These are phyloP conservation scores for Orgyia antiqua DNA, from an alignment of 2,888 invertebrate genomes.

Conservation along the genomic window DNA sequence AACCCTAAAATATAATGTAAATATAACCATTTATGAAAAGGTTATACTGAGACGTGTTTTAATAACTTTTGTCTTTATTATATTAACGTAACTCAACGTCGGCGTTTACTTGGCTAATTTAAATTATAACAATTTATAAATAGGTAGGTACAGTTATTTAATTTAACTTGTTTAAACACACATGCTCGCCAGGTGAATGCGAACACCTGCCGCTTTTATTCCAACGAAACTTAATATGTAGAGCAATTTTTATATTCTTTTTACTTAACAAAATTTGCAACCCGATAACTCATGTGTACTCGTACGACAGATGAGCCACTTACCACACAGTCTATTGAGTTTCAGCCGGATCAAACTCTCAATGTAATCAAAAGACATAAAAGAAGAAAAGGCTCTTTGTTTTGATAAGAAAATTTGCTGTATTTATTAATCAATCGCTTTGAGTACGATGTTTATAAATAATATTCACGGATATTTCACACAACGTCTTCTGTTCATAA, in stretches of 20 bases:
- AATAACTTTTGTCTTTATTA: too few species aligned
- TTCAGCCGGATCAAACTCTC: slow-evolving; percentile 35
- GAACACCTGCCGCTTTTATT: slow-evolving; percentile 61
- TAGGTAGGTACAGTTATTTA: too few species aligned
- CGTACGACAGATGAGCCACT: slow-evolving; percentile 64
- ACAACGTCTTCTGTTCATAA: too few species aligned
- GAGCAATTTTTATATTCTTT: slow-evolving; percentile 46
- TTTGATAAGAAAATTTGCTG: slow-evolving; percentile 20
- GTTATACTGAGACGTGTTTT: too few species aligned
- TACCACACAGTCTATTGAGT: slow-evolving; percentile 61
- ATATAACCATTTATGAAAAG: too few species aligned
- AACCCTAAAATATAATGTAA: too few species aligned
- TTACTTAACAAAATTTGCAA: slow-evolving; percentile 44
- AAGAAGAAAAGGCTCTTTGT: slow-evolving; percentile 33
- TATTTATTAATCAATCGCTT: slow-evolving; percentile 31
- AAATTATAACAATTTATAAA: slow-evolving; percentile 40
- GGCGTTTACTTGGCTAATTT: slow-evolving; percentile 24
- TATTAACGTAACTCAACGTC: too few species aligned
- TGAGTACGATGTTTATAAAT: slow-evolving; percentile 27
- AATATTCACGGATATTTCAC: too few species aligned
- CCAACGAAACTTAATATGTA: slow-evolving; percentile 65
- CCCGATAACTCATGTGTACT: slow-evolving; percentile 53
- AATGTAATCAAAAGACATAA: slow-evolving; percentile 34
- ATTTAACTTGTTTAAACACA: slow-evolving; percentile 56
- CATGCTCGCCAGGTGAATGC: slow-evolving; percentile 66